Evolutionary conservation across 1,140 invertebrate species (phyloP).

Genomic region (Cydia fagiglandana): DNA sequence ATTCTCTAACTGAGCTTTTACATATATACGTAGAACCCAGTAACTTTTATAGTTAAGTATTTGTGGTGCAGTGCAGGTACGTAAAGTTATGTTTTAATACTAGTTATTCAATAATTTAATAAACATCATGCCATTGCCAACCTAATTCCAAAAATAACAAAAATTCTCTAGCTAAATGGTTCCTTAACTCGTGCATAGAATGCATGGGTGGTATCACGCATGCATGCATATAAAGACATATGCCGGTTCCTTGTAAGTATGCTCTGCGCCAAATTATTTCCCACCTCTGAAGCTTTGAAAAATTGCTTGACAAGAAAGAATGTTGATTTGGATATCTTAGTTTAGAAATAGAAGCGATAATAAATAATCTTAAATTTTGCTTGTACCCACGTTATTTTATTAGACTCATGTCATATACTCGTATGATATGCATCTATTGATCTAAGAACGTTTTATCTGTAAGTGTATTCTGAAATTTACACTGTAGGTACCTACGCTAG

Average conservation of each 20-base stretch:
- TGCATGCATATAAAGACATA: neutral
- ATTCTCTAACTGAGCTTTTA: too few species aligned
- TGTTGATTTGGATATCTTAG: neutral
- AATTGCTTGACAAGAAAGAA: constrained; percentile 6
- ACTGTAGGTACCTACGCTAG: too few species aligned
- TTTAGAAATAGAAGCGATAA: neutral
- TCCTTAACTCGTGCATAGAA: neutral
- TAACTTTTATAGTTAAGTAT: too few species aligned
- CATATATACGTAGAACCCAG: too few species aligned
- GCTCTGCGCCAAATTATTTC: constrained; percentile 19
- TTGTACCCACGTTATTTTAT: too few species aligned
- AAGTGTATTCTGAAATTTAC: too few species aligned
- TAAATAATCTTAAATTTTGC: too few species aligned
- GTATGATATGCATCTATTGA: too few species aligned
- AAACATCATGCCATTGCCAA: neutral
- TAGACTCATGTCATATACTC: too few species aligned
- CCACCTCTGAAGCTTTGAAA: constrained; percentile 5
- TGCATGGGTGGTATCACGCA: constrained; percentile 6
- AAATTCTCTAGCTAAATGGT: neutral
- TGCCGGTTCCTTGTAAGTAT: neutral
- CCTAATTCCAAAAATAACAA: neutral
- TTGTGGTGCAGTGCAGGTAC: too few species aligned
- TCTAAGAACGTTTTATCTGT: too few species aligned
- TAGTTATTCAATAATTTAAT: neutral
- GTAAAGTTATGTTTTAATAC: too few species aligned